These are phyloP conservation scores for Cartodere bifasciata DNA, from an alignment of 2,888 invertebrate species.

Conservation along the genomic window DNA sequence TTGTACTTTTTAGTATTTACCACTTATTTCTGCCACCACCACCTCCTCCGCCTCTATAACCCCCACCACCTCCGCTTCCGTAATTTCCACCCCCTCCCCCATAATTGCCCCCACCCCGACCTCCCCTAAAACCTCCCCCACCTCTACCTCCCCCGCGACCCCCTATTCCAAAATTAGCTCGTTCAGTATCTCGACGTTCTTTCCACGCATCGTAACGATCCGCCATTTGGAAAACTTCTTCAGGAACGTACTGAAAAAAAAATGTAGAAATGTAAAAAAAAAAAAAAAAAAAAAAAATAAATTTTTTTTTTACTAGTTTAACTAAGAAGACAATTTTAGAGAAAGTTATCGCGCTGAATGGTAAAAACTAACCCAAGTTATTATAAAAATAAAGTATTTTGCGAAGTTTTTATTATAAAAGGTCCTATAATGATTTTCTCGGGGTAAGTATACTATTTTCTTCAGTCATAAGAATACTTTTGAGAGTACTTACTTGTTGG, in stretches of 20 bases:
- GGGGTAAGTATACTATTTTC: not conserved
- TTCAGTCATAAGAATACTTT: slow-evolving; percentile 1
- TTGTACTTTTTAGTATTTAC: too few species aligned
- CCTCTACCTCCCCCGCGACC: slow-evolving; percentile 26
- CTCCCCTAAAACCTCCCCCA: slow-evolving; percentile 16
- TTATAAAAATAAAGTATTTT: slow-evolving; percentile 1
- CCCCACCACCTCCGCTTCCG: too few species aligned
- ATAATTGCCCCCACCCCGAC: slow-evolving; percentile 20
- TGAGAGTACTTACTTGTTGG: slow-evolving; percentile 40
- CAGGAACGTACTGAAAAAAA: slow-evolving; percentile 53
- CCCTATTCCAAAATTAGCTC: slow-evolving; percentile 28
- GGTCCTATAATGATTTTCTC: too few species aligned
- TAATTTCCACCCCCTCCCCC: slow-evolving; percentile 10
- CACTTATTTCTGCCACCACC: too few species aligned
- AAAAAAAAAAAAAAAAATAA: slow-evolving; percentile 9
- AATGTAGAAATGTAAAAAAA: slow-evolving; percentile 6
- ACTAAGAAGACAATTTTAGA: too few species aligned
- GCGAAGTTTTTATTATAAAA: not conserved
- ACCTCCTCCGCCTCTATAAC: too few species aligned
- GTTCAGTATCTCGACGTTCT: slow-evolving; percentile 44
- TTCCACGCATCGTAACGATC: slow-evolving; percentile 58
- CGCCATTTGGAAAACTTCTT: slow-evolving; percentile 64
- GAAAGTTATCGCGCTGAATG: not conserved
- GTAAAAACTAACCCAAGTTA: too few species aligned
- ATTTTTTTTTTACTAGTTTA: slow-evolving; percentile 2